Evolutionary conservation across 1,140 invertebrate species (phyloP), one percentile per base, ranked within the genome.

Genomic region (Drosophila neocordata): DNA sequence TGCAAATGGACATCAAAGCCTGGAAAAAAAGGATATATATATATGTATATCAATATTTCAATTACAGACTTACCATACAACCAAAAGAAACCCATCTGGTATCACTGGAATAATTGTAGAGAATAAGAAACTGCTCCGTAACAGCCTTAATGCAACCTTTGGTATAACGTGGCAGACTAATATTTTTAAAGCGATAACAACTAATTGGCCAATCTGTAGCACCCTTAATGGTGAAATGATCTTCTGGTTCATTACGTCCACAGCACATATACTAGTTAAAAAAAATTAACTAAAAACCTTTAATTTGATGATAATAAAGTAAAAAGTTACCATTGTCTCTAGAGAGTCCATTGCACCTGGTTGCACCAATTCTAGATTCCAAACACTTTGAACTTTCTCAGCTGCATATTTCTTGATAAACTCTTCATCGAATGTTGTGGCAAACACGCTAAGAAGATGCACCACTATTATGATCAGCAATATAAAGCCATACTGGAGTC

Each of bases 401-500:
- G 67, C 57, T 20, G 82, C 75, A 53, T 60, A 82, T 35, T 73
- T 65, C 58, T 71, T 65, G 5, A 85, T 85, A 37, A 73, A 73
- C 11, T 74, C 73, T 67, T 77, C 71, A 44, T 72, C 63, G 44
- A 88, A 78, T 6, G 61, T 85, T 2, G 71, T 66, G 4, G 65
- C 70, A n/a, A 85, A 71, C 48, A 61, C 53, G 55, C 73, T 79
- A 18, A 82, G 37, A 7, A 90, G 61, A 64, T 81, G 85, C 13
- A 70, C 61, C 27, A 74, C 38, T 15, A 90, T 60, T 15, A 81
- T 58, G 7, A 58, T 67, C 67, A 85, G 52, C 44, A 89, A 64
- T 4, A 90, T 38, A 51, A 89, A 69, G 20, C 80, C 88, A 66
- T 90, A 90, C 89, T 90, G 27, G 9, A 31, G 51, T 4, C 24